Evolutionary conservation across 2,797 vertebrate genomes (phyloP), one percentile per base, ranked within the genome.

Genomic region (Linurgus olivaceus): DNA sequence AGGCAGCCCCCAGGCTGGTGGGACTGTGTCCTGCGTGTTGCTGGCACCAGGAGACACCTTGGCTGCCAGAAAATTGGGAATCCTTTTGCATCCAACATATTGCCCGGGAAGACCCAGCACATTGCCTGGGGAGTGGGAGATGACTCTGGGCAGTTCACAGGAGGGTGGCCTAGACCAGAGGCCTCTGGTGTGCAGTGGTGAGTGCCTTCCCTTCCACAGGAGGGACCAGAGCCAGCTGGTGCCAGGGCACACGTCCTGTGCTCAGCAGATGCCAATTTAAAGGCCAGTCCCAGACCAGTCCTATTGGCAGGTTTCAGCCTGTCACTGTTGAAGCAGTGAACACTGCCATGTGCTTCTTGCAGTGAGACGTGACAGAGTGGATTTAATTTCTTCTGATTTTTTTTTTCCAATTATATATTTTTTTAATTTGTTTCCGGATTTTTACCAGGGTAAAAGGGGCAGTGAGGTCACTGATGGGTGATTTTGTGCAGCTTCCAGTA

Each of bases 61-160:
- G 4, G 45, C 4, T 4, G 31, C 26, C 0, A 0, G 73, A 72
- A 94, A 33, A 68, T 4, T 25, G 0, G 2, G 5, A 35, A 13
- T 37, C 10, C 16, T 51, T 13, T 13, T 17, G 0, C 5, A 2
- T 59, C 18, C 40, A 25, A 1, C 28, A 2, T 2, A 0, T 31
- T 68, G 55, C 31, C 31, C 37, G 45, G 5, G 28, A 20, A n/a
- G 25, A 45, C 26, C 20, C 51, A 25, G 2, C 31, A 2, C 2
- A 0, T 35, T 68, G 51, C 29, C n/a, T 40, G 55, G 4, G 20
- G 28, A 35, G 24, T 42, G 18, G 24, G 47, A 79, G n/a, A 1
- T 67, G 13, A 18, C 52, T 73, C 45, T 5, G 6, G 29, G 33
- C 18, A 1, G 0, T 6, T 66, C 11, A 21, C n/a, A 26, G 21